phyloP scores from a whole-genome alignment of 2,797 vertebrate species.

The Craterocephalus amniculus region DNA sequence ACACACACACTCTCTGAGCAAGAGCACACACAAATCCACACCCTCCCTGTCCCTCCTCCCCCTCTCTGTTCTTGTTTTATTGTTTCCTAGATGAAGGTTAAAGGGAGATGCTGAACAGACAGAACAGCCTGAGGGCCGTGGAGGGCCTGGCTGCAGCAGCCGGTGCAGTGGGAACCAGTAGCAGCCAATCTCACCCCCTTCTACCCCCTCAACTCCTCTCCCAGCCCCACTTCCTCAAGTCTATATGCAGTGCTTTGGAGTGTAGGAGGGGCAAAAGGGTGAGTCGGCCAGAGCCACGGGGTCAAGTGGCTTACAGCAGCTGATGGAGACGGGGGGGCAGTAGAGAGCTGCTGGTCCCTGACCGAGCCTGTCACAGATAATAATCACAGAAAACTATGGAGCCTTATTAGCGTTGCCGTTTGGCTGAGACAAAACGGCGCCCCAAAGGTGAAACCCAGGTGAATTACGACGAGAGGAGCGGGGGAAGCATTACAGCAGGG shows the following conservation, averaged over 20 bases:
- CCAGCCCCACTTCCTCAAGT: conserved; percentile 28
- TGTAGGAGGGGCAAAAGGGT: conserved; percentile 73
- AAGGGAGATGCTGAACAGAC: conserved; percentile 86
- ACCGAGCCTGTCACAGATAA: conserved; percentile 80
- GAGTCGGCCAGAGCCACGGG: conserved; percentile 57
- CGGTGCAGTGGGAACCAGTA: conserved; percentile 51
- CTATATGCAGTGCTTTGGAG: conserved; percentile 46
- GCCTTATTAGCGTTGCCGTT: conserved; percentile 75
- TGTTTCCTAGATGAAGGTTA: conserved; percentile 87
- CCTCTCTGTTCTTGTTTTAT: conserved; percentile 82
- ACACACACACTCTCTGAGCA: conserved; percentile 42
- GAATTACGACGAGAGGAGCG: conserved; percentile 62
- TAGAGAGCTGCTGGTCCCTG: conserved; percentile 75
- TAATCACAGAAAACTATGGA: conserved; percentile 79
- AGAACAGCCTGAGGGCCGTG: conserved; percentile 75
- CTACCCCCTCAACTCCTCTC: conserved; percentile 13
- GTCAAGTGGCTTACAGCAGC: conserved; percentile 67
- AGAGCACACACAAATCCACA: conserved; percentile 54
- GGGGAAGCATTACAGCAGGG: conserved; percentile 47
- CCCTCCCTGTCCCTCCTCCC: conserved; percentile 38
- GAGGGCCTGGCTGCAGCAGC: conserved; percentile 58
- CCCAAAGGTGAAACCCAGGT: conserved; percentile 68
- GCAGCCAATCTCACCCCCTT: conserved; percentile 44
- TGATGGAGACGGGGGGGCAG: conserved; percentile 64
- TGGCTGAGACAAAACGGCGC: conserved; percentile 72